These are phyloP conservation scores for Australoheros facetus DNA, from an alignment of 2,797 vertebrate genomes.

Conservation along the genomic window DNA sequence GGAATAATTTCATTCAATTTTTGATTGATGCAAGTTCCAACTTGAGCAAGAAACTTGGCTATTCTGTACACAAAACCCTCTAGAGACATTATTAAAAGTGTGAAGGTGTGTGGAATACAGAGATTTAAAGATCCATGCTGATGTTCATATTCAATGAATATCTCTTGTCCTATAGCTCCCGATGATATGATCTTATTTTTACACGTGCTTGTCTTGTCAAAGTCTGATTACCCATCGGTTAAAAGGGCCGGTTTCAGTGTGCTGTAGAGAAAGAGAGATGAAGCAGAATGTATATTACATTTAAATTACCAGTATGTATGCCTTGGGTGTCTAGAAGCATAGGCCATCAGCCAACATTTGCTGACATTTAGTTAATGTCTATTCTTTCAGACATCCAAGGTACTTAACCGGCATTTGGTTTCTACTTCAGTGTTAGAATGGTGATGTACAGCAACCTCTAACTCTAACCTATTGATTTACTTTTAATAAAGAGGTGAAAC, in stretches of 20 bases:
- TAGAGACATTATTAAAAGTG: constrained; percentile 73
- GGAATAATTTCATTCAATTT: constrained; percentile 82
- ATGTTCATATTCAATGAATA: constrained; percentile 32
- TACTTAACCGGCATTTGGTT: not conserved
- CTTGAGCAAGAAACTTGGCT: constrained; percentile 77
- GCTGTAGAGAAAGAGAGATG: not conserved
- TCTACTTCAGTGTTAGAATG: constrained; percentile 20
- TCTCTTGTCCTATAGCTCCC: constrained; percentile 1
- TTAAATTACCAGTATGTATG: constrained; percentile 22
- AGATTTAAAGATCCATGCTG: constrained; percentile 40
- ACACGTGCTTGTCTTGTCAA: constrained; percentile 1
- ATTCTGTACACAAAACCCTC: constrained; percentile 81
- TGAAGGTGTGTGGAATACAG: constrained; percentile 43
- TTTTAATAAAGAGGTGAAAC: constrained; percentile 44
- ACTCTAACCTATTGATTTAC: constrained; percentile 37
- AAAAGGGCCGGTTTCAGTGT: constrained; percentile 11
- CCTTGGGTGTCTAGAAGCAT: constrained; percentile 31
- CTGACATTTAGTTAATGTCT: constrained; percentile 9
- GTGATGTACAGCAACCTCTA: constrained; percentile 34
- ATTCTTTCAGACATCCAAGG: not conserved
- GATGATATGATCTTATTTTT: constrained; percentile 11
- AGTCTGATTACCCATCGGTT: constrained; percentile 32
- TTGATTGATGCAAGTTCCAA: constrained; percentile 82
- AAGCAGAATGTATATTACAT: constrained; percentile 4
- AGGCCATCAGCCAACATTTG: constrained; percentile 25